Conservation (phyloP, 2,888 invertebrate genomes). For the Rutpela maculata region DNA sequence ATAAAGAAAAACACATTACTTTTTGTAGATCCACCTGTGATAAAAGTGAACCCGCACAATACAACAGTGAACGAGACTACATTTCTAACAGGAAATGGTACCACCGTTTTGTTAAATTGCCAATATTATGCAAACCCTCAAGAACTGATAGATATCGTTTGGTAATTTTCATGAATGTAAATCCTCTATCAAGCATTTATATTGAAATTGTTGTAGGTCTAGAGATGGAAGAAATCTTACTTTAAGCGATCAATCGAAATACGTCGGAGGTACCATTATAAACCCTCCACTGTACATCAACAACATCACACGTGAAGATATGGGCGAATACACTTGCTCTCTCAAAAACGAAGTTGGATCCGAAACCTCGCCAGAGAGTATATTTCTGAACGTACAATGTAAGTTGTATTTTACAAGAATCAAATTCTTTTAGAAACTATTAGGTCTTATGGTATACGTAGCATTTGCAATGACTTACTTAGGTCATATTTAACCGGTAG, state of each 20-base stretch:
- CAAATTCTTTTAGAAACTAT: too few species aligned
- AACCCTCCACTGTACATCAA: constrained; percentile 86
- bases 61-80: constrained; percentile 86
- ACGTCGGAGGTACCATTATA: constrained; percentile 85
- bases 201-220: constrained; percentile 76
- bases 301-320: constrained; percentile 85
- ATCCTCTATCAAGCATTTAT: too few species aligned
- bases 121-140: constrained; percentile 92
- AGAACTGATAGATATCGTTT: constrained; percentile 83
- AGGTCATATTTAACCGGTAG: too few species aligned
- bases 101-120: constrained; percentile 80
- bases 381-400: constrained; percentile 90
- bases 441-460: too few species aligned
- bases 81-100: not conserved
- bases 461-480: too few species aligned
- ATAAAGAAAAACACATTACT: constrained; percentile 26
- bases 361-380: constrained; percentile 83
- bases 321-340: constrained; percentile 90
- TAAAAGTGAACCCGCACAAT: constrained; percentile 84
- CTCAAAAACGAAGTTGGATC: constrained; percentile 88
- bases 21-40: constrained; percentile 88
- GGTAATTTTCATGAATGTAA: constrained; percentile 77
- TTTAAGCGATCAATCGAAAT: constrained; percentile 78
- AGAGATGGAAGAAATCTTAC: constrained; percentile 80
- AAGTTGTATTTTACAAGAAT: constrained; percentile 65